These are phyloP conservation scores for Lerista edwardsae DNA, from an alignment of 2,797 vertebrate species.

Conservation along the genomic window DNA sequence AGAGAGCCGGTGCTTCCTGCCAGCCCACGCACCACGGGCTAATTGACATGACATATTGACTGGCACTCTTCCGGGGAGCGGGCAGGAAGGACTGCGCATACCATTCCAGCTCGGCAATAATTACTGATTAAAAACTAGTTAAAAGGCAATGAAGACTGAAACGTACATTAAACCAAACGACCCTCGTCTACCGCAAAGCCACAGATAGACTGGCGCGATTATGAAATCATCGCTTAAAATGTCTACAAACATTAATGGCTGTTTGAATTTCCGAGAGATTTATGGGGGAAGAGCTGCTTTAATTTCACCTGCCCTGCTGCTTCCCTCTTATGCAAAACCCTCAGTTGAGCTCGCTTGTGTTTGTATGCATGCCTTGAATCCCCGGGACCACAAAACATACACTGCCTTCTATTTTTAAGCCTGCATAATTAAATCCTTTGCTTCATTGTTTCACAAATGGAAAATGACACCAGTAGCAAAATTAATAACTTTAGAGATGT, in stretches of 20 bases:
- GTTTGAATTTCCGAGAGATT: slow-evolving; percentile 66
- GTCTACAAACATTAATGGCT: slow-evolving; percentile 41
- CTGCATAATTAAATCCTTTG: slow-evolving; percentile 10
- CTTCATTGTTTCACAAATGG: background rate
- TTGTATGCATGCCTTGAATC: background rate
- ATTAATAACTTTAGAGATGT: slow-evolving; percentile 45
- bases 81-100: slow-evolving; percentile 73
- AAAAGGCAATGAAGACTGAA: slow-evolving; percentile 91
- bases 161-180: slow-evolving; percentile 88
- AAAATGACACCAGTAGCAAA: slow-evolving; percentile 17
- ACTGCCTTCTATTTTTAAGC: slow-evolving; percentile 30
- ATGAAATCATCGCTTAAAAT: slow-evolving; percentile 50
- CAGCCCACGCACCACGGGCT: slow-evolving; percentile 72
- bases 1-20: slow-evolving; percentile 61
- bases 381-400: background rate
- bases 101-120: slow-evolving; percentile 87
- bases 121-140: slow-evolving; percentile 95
- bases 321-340: fast-evolving
- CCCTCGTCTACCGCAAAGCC: slow-evolving; percentile 70
- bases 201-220: slow-evolving; percentile 50
- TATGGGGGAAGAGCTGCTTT: slow-evolving; percentile 29
- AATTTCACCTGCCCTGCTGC: slow-evolving; percentile 50
- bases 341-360: background rate
- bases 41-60: slow-evolving; percentile 87
- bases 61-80: slow-evolving; percentile 79